Conservation (phyloP, 1,140 invertebrate species). For the Phthorimaea operculella region DNA sequence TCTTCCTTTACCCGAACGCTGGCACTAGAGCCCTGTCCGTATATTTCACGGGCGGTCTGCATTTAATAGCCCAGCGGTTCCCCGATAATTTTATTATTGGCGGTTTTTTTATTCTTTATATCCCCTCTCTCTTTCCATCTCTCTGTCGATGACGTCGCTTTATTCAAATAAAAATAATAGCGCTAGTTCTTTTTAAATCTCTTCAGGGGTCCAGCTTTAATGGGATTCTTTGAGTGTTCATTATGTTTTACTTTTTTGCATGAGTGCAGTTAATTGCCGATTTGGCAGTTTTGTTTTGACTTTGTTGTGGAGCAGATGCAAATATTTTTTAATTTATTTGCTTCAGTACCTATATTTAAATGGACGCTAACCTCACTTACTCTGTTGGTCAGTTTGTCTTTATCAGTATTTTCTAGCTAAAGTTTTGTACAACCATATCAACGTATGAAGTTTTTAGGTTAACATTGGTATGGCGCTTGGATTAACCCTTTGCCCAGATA, state of each 20-base stretch:
- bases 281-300: neutral
- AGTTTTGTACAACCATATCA: no score
- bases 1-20: constrained; percentile 9
- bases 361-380: no score
- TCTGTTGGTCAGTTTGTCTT: no score
- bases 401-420: no score
- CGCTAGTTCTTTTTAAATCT: neutral
- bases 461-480: no score
- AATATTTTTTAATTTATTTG: no score
- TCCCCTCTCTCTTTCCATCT: neutral
- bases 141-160: constrained; percentile 38
- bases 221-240: neutral
- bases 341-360: no score
- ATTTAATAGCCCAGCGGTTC: constrained; percentile 56
- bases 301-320: neutral
- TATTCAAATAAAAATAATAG: constrained; percentile 7
- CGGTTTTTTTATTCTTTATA: constrained; percentile 39
- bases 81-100: constrained; percentile 65
- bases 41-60: constrained; percentile 54
- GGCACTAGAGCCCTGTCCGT: constrained; percentile 1
- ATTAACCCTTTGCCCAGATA: no score
- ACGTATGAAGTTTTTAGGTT: no score
- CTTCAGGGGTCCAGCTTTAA: neutral
- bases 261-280: constrained; percentile 2
- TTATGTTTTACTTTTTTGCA: neutral